phyloP scores from a whole-genome alignment of 2,797 vertebrate species.

The Sciurus carolinensis region DNA sequence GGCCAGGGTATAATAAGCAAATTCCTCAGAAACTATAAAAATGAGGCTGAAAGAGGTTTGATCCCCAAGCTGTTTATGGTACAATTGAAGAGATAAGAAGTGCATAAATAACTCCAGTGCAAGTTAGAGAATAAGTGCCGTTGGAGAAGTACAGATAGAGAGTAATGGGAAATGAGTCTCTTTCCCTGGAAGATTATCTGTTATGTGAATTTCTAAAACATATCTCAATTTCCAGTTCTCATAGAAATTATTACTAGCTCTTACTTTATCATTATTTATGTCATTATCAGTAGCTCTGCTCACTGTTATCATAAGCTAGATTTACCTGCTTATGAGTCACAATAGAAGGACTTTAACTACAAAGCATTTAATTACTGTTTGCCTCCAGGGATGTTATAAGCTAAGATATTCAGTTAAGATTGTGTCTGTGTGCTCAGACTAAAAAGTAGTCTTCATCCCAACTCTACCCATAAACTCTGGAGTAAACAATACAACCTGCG shows the following conservation, averaged over 20 bases:
- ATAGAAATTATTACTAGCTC: slow-evolving; percentile 39
- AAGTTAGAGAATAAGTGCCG: slow-evolving; percentile 3
- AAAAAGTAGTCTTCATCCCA: neutral
- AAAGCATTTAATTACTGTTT: slow-evolving; percentile 78
- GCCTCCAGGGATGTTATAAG: slow-evolving; percentile 60
- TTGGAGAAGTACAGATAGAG: neutral
- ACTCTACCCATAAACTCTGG: neutral
- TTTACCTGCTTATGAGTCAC: slow-evolving; percentile 64
- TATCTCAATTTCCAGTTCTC: slow-evolving; percentile 65
- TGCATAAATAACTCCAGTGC: neutral
- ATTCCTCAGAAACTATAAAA: neutral
- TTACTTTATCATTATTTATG: slow-evolving; percentile 56
- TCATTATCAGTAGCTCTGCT: slow-evolving; percentile 40
- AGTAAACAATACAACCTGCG: neutral
- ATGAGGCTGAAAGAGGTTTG: neutral
- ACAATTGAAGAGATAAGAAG: slow-evolving; percentile 32
- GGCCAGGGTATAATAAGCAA: neutral
- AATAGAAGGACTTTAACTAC: slow-evolving; percentile 59
- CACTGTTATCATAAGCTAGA: slow-evolving; percentile 46
- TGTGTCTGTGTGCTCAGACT: slow-evolving; percentile 59
- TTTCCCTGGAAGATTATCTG: slow-evolving; percentile 47
- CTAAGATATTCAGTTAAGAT: slow-evolving; percentile 69
- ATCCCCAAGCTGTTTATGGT: neutral
- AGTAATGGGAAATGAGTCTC: neutral
- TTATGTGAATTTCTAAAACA: slow-evolving; percentile 66